A percentile compares a stretch with the other conserved stretches of the same genome.
These are phyloP conservation scores for Aphelenchoides fujianensis DNA, from an alignment of 1,140 invertebrate genomes.

Conservation along the genomic window DNA sequence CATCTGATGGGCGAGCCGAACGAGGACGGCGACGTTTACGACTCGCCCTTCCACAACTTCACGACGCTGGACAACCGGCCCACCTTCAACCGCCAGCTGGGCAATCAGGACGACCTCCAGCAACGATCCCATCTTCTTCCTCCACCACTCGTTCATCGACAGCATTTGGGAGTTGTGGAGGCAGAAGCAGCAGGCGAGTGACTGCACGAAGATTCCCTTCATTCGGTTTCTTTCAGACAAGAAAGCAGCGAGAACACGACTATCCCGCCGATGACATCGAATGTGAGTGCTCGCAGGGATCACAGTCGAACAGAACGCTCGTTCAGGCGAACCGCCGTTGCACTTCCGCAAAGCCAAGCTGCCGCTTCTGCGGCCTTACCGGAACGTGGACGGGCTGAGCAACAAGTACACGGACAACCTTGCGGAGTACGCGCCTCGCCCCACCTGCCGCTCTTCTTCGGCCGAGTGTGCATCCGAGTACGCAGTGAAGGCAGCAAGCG, in stretches of 20 bases:
- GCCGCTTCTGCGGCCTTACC: slow-evolving; percentile 43
- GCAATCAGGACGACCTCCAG: slow-evolving; percentile 48
- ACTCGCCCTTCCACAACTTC: slow-evolving; percentile 54
- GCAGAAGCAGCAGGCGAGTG: slow-evolving; percentile 45
- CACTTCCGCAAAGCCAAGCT: slow-evolving; percentile 37
- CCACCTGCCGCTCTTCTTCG: slow-evolving; percentile 34
- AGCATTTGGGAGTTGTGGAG: slow-evolving; percentile 61
- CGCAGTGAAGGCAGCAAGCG: too few species aligned
- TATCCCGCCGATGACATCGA: slow-evolving; percentile 46
- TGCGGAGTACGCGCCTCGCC: slow-evolving; percentile 57
- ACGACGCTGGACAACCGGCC: slow-evolving; percentile 47
- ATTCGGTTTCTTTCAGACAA: slow-evolving; percentile 36
- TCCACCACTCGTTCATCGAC: slow-evolving; percentile 63
- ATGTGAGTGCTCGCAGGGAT: too few species aligned
- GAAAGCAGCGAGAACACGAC: slow-evolving; percentile 47
- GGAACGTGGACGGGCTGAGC: slow-evolving; percentile 55
- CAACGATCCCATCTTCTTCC: slow-evolving; percentile 63
- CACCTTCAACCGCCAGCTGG: slow-evolving; percentile 45
- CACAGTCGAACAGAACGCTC: too few species aligned
- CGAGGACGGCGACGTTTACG: slow-evolving; percentile 39
- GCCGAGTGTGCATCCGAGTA: slow-evolving; percentile 46
- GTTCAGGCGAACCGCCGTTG: too few species aligned
- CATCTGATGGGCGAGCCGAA: slow-evolving; percentile 60
- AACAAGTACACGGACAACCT: slow-evolving; percentile 61
- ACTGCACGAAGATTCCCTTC: slow-evolving; percentile 39